Evolutionary conservation across 2,113 vertebrate species (phyloP), one percentile per base, ranked within the genome.

Genomic region (Epinephelus cyanopodus): DNA sequence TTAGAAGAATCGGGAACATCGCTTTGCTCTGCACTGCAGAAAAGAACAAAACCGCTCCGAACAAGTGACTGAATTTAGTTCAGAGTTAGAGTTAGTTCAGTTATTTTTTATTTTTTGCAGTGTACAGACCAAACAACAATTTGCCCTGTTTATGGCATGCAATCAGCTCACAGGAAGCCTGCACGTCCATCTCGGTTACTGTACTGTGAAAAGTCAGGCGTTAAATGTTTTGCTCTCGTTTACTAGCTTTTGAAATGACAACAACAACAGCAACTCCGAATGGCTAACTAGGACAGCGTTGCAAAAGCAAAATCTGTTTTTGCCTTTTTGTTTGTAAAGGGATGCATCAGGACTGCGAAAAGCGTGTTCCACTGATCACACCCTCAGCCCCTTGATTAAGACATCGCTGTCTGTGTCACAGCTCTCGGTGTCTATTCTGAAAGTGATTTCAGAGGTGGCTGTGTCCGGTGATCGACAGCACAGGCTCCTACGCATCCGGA

Each of bases 1-100:
- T 79, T 81, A 86, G 61, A 70, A 82, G 80, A 87, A 87, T 88
- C 39, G 77, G 77, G 89, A 70, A 74, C 70, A 57, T 82, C 86
- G 81, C 74, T 69, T 87, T 71, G 69, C 45, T 92, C 77, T 82
- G 89, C 79, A 69, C 89, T 81, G 61, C 61, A 60, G 79, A 79
- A 67, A 68, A 77, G 0, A 23, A 50, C 0, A 61, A 56, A 52
- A 50, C 79, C 81, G 77, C 45, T 80, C 48, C 11, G 19, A 65
- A 65, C 17, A 56, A 75, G 81, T 64, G 39, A 77, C 64, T 67
- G 69, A 84, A 84, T 74, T n/a, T 5, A 52, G 69, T 29, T 29
- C 29, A 29, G 29, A 29, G 29, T 29, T 29, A 29, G 29, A 29
- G 29, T 29, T 29, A 29, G 29, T 29, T 29, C 29, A 29, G 29